These are phyloP conservation scores for Centruroides sculpturatus DNA, from an alignment of 1,140 invertebrate species.

Conservation along the genomic window DNA sequence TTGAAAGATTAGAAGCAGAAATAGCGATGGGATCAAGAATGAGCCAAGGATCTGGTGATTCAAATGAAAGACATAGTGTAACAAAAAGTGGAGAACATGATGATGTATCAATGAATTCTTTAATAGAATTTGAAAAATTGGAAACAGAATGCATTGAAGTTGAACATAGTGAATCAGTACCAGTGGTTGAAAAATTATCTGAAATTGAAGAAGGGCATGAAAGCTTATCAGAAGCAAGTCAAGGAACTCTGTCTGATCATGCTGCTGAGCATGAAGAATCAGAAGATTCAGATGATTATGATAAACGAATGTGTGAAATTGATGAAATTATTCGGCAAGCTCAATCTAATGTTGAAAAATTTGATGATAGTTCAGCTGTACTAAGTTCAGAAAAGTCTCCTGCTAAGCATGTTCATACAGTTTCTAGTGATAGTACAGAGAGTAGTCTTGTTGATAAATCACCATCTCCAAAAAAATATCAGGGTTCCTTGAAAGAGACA, in stretches of 20 bases:
- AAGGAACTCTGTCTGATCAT: conserved; percentile 19
- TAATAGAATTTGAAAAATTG: conserved; percentile 85
- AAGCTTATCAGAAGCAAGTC: conserved; percentile 47
- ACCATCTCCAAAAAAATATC: background rate
- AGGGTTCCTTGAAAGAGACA: background rate
- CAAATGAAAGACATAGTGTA: conserved; percentile 15
- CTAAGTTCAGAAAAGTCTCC: background rate
- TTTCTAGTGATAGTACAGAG: conserved; percentile 2
- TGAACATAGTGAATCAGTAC: conserved; percentile 53
- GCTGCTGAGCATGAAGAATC: background rate
- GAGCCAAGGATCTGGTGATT: conserved; percentile 15
- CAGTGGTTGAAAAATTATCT: conserved; percentile 57
- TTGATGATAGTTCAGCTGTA: conserved; percentile 3
- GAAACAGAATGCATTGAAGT: conserved; percentile 70
- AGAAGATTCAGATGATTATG: conserved; percentile 43
- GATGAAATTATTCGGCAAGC: conserved; percentile 56
- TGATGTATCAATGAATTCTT: conserved; percentile 68
- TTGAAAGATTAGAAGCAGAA: conserved; percentile 33
- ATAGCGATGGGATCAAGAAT: conserved; percentile 15
- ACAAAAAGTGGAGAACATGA: conserved; percentile 59
- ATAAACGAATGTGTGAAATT: conserved; percentile 54
- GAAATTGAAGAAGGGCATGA: conserved; percentile 52
- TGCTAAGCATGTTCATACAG: background rate
- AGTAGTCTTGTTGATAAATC: conserved; percentile 1
- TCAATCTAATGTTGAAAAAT: conserved; percentile 43